Conservation (phyloP, 2,797 vertebrate genomes). For the Chiloscyllium punctatum region DNA sequence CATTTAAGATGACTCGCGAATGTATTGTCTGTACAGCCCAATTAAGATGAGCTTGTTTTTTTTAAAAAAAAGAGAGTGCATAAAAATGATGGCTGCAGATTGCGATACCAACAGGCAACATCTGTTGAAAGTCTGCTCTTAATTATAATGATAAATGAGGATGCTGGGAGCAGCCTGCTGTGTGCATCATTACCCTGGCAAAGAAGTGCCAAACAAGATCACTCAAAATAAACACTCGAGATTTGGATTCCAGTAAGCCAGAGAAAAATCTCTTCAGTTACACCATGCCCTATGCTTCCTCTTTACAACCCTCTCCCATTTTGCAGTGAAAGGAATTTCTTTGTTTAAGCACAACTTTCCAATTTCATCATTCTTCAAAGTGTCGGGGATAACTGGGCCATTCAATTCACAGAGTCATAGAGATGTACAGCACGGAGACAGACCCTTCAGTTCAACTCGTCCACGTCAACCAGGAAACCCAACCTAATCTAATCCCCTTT, state of each 20-base stretch:
- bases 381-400: background rate
- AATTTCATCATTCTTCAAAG: background rate
- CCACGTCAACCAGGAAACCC: too few species aligned
- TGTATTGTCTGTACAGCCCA: too few species aligned
- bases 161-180: constrained; percentile 25
- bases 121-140: constrained; percentile 33
- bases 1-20: background rate
- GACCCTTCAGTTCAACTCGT: too few species aligned
- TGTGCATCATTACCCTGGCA: constrained; percentile 33
- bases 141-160: constrained; percentile 29
- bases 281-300: background rate
- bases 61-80: background rate
- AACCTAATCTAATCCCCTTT: too few species aligned
- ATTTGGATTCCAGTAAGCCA: background rate
- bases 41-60: background rate
- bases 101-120: constrained; percentile 13
- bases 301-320: background rate
- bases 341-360: background rate
- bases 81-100: background rate
- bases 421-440: too few species aligned
- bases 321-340: background rate
- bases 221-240: constrained; percentile 23
- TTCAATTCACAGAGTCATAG: background rate
- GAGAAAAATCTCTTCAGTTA: background rate
- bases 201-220: constrained; percentile 25